Conservation (phyloP, 2,797 vertebrate genomes). For the Halcyon leucocephala region DNA sequence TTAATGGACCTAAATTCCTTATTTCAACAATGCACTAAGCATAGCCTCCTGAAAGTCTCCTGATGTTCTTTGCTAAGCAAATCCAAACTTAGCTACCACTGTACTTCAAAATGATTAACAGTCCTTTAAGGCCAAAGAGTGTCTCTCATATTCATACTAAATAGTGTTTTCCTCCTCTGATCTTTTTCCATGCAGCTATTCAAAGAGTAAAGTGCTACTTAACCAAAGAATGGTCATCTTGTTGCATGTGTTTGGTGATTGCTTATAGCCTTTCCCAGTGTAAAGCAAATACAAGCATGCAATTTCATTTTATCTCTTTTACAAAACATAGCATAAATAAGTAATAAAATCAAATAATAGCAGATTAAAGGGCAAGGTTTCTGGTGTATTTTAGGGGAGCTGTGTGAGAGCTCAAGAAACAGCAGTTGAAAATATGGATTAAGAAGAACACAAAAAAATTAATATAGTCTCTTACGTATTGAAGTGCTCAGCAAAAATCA, state of each 20-base stretch:
- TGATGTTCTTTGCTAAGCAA: not conserved
- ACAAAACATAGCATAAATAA: not conserved
- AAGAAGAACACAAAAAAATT: not conserved
- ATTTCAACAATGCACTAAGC: not conserved
- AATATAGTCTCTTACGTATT: conserved; percentile 82
- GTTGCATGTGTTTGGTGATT: not conserved
- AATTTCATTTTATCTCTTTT: not conserved
- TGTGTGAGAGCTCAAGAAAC: not conserved
- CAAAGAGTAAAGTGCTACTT: not conserved
- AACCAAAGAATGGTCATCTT: not conserved
- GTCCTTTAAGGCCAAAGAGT: not conserved
- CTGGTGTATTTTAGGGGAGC: not conserved
- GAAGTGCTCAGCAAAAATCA: conserved; percentile 92
- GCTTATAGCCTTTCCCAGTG: not conserved
- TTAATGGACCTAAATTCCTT: not conserved
- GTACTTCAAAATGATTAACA: not conserved
- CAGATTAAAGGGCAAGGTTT: not conserved
- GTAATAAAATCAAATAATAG: not conserved
- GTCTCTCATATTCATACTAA: not conserved
- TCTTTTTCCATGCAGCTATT: not conserved
- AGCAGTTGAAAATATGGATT: not conserved
- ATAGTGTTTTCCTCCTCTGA: not conserved
- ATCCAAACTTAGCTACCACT: not conserved
- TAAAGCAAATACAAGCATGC: not conserved
- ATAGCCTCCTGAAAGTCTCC: not conserved